Evolutionary conservation across 2,797 vertebrate species (phyloP).

Genomic region (Bufotes viridis): DNA sequence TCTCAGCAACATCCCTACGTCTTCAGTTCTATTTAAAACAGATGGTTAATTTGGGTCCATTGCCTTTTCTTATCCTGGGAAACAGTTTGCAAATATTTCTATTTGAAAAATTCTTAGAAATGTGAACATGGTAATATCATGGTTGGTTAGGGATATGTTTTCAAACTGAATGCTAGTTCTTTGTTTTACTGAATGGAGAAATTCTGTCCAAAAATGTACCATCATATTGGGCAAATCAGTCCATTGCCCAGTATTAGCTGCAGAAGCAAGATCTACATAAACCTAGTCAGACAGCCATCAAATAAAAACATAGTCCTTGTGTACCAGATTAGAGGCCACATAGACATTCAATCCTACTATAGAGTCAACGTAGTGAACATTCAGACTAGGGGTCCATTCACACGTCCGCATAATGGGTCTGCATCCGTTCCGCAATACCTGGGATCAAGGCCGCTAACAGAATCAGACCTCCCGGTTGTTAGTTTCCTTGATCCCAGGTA

Average conservation of each 20-base stretch:
- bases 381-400: no score
- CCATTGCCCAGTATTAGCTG: background rate
- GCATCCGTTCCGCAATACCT: no score
- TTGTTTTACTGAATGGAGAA: background rate
- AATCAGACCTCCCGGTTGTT: no score
- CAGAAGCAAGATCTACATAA: background rate
- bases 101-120: conserved; percentile 11
- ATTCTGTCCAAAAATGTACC: background rate
- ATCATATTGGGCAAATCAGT: background rate
- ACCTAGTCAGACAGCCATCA: background rate
- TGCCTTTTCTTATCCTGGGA: conserved; percentile 26
- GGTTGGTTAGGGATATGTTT: background rate
- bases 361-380: background rate
- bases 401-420: no score
- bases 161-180: background rate
- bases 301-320: background rate
- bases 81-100: background rate
- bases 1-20: background rate
- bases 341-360: background rate
- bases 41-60: background rate
- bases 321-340: background rate
- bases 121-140: background rate
- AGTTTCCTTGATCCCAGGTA: no score
- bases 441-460: no score
- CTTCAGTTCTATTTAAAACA: conserved; percentile 24